Evolutionary conservation across 2,797 vertebrate genomes (phyloP), one percentile per base, ranked within the genome.

Genomic region (Chloroceryle inda): DNA sequence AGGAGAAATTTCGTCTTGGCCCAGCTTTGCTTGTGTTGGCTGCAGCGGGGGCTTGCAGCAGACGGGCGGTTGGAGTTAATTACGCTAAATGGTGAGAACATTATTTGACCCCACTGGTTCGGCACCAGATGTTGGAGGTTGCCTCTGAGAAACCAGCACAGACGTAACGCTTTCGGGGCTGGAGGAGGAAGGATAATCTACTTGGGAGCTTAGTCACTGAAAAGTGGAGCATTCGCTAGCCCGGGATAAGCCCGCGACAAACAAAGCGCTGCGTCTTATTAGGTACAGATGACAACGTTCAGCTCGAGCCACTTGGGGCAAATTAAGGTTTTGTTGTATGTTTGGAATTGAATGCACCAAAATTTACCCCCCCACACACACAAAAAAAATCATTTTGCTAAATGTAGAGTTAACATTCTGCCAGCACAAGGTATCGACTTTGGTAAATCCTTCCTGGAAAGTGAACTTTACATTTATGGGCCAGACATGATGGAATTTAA

Each of bases 11-110:
- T 98, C 98, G 97, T 97, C 98, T 98, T 98, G 98, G 98, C 98
- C 98, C 97, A 56, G 92, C 95, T 98, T 96, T 98, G 98, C 98
- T 99, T 99, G 98, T 98, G 97, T 99, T 99, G 98, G 98, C 98
- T 97, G 96, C 95, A 45, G 92, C 21, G 91, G 97, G 95, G 97
- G 96, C 97, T 94, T 96, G 97, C 98, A 97, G 97, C 97, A 98
- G 98, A 97, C 67, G 96, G 96, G 97, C 98, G 97, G 97, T 98
- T 98, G 97, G 97, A 98, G 97, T 98, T 98, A 98, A 98, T 99
- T 99, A 98, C 98, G 91, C 97, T 98, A 98, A 98, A 98, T 98
- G 98, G 98, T 98, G 98, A 98, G 98, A 98, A 98, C 98, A 98
- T 98, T 98, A 98, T 98, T 98, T 98, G 98, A 98, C 98, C 97